Conservation (phyloP, 2,797 vertebrate species). For the Poeciliopsis paucimaculata region DNA sequence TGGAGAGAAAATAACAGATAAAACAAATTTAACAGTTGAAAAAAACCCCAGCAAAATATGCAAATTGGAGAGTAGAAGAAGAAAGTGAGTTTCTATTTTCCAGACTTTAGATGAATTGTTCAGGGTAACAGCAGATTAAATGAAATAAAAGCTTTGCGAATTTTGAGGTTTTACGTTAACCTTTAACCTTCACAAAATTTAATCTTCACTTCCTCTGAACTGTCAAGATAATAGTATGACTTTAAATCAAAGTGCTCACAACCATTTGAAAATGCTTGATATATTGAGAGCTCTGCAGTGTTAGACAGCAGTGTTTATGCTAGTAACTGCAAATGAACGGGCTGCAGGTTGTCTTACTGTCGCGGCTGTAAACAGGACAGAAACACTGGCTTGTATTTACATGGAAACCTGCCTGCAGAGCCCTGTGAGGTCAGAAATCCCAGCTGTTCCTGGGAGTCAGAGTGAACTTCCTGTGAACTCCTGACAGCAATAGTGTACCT, state of each 20-base stretch:
- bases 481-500: conserved; percentile 58
- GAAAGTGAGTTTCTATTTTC: background rate
- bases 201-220: too few relatives aligned
- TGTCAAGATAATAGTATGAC: too few relatives aligned
- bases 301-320: conserved; percentile 19
- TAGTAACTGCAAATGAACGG: conserved; percentile 17
- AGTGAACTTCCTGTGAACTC: conserved; percentile 74
- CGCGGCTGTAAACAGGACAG: conserved; percentile 10
- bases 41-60: too few relatives aligned
- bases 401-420: conserved; percentile 6
- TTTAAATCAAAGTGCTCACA: background rate
- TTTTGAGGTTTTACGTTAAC: background rate
- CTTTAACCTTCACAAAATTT: background rate
- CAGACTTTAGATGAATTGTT: background rate
- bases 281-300: background rate
- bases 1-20: too few relatives aligned
- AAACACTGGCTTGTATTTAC: conserved; percentile 11
- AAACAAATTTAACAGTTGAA: too few relatives aligned
- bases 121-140: background rate
- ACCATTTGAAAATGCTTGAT: background rate
- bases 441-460: conserved; percentile 43
- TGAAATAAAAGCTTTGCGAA: background rate
- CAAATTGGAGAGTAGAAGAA: too few relatives aligned
- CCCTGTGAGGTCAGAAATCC: conserved; percentile 36
- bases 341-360: conserved; percentile 25